Base-by-base conservation (phyloP, 2,888 invertebrate species). In the Tipula helvola region DNA sequence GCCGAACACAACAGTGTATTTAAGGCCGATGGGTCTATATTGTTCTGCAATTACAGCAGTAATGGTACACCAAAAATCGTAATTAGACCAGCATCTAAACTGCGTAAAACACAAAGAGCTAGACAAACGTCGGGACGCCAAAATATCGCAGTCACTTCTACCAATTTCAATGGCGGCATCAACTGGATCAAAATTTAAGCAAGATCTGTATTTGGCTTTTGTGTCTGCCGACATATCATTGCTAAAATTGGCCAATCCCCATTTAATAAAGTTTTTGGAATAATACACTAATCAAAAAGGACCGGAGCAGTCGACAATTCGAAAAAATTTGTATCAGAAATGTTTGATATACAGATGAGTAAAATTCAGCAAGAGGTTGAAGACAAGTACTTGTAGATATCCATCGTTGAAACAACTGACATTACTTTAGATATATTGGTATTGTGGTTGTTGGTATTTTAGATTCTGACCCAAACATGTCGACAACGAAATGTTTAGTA, bases 151-250 rank as follows among this genome's bases (percentile, higher is more conserved):
- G 86, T 18, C 86, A 42, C 28, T 87, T 41, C 57, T 87, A 71
- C 36, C 39, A 36, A 85, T 71, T 39, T 41, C 83, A 85, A 86
- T 36, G 18, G 36, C 42, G 3, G 39, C 18, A 36, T 57, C 36
- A 57, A 87, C 71, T 18, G 87, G 47, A 13, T 39, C 84, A 39
- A 44, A 36, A 86, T 87, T 87, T 87, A 83, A 39, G 36, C 39
- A 83, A 47, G 85, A 85, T 85, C 85, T 87, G 42, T 86, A 86
- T 86, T 84, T 84, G 85, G 71, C 86, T 18, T 52, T 87, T 83
- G 16, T 87, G 39, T 85, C 85, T 86, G 85, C 86, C 85, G 86
- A 87, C 87, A 87, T 87, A 86, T n/a, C 84, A n/a, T 44, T 86
- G n/a, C n/a, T n/a, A n/a, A n/a, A n/a, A n/a, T n/a, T n/a, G n/a